These are phyloP conservation scores for Troides helena DNA, from an alignment of 2,888 invertebrate genomes.

Conservation along the genomic window DNA sequence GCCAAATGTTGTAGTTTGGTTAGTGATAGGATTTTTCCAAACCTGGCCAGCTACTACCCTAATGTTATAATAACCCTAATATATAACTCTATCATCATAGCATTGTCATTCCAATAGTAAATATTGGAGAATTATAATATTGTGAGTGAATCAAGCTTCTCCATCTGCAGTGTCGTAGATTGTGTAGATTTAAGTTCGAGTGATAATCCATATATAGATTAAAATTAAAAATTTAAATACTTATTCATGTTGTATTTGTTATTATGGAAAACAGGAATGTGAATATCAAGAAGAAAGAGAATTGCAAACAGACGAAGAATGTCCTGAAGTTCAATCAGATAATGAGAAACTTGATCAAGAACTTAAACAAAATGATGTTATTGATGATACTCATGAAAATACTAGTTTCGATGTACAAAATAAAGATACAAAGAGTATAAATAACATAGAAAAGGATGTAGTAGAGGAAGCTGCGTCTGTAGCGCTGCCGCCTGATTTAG, in stretches of 20 bases:
- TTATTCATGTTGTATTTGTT: constrained; percentile 16
- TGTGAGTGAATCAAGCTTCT: too few species aligned
- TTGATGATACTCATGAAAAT: constrained; percentile 24
- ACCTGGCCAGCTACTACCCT: too few species aligned
- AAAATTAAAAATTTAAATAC: constrained; percentile 9
- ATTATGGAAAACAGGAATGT: constrained; percentile 43
- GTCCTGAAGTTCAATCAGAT: constrained; percentile 48
- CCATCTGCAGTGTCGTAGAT: too few species aligned
- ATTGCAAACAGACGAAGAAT: constrained; percentile 61
- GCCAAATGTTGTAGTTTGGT: too few species aligned
- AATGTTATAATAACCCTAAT: too few species aligned
- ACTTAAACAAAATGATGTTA: constrained; percentile 29
- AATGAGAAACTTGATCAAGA: constrained; percentile 40
- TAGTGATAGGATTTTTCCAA: too few species aligned
- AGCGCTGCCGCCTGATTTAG: constrained; percentile 45
- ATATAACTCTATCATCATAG: too few species aligned
- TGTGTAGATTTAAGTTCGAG: too few species aligned
- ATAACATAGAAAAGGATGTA: constrained; percentile 30
- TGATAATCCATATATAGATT: too few species aligned
- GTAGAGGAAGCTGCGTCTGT: constrained; percentile 33
- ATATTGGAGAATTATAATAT: too few species aligned
- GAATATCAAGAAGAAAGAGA: constrained; percentile 60
- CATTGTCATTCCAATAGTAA: too few species aligned
- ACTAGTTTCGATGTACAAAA: constrained; percentile 37
- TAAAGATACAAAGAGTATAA: constrained; percentile 29